Percentiles rank a stretch among this genome's conserved stretches.
Evolutionary conservation across 2,888 invertebrate species (phyloP).

Genomic region (Microctonus aethiopoides): DNA sequence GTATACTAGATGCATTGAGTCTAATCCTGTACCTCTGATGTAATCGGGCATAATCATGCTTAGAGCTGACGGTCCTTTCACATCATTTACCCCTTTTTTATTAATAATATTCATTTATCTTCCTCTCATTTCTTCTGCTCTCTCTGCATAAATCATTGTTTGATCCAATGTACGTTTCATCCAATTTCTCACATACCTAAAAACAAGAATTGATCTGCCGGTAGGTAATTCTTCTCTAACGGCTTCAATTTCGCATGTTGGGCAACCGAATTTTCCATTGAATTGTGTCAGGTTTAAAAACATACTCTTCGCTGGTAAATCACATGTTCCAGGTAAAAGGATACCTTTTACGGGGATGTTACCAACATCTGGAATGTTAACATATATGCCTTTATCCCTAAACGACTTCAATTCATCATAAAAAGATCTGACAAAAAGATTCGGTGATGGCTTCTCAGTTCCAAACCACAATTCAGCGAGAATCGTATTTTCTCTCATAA

Average conservation of each 20-base stretch:
- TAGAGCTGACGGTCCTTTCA: slow-evolving; percentile 37
- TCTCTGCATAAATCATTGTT: background rate
- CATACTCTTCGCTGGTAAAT: slow-evolving; percentile 37
- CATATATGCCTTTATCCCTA: background rate
- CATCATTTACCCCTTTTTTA: slow-evolving; percentile 12
- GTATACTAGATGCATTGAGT: slow-evolving; percentile 35
- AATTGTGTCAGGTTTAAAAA: slow-evolving; percentile 33
- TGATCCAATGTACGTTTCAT: slow-evolving; percentile 25
- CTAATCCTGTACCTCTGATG: slow-evolving; percentile 28
- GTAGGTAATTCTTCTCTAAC: slow-evolving; percentile 18
- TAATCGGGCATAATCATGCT: slow-evolving; percentile 36
- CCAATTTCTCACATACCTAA: slow-evolving; percentile 20
- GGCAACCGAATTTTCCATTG: slow-evolving; percentile 37
- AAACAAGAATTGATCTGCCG: slow-evolving; percentile 26
- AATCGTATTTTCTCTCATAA: slow-evolving; percentile 16
- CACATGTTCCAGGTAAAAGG: slow-evolving; percentile 33
- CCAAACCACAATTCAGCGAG: slow-evolving; percentile 31
- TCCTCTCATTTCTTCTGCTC: background rate
- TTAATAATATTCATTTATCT: background rate
- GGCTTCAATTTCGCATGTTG: slow-evolving; percentile 29
- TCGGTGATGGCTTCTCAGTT: slow-evolving; percentile 7
- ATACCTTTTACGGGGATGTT: slow-evolving; percentile 6
- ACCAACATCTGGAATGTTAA: background rate
- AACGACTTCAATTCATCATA: background rate
- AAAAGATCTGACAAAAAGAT: slow-evolving; percentile 16